These are phyloP conservation scores for Pinctada fucata DNA, from an alignment of 2,888 invertebrate genomes.

Conservation along the genomic window DNA sequence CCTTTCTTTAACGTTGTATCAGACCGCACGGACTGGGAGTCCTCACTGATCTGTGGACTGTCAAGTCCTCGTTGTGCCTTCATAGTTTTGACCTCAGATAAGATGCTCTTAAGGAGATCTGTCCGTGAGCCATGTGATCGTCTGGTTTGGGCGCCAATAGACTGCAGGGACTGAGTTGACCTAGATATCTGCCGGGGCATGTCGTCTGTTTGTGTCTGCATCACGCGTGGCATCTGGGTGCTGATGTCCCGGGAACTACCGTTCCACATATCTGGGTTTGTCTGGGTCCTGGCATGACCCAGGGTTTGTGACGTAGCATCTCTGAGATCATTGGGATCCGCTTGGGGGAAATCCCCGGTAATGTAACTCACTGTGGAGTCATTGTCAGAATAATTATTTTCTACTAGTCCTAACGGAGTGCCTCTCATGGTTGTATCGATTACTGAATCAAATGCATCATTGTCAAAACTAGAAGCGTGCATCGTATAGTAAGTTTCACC, in stretches of 20 bases:
- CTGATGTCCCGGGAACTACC: slow-evolving; percentile 34
- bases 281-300: slow-evolving; percentile 68
- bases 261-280: slow-evolving; percentile 53
- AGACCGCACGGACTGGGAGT: slow-evolving; percentile 56
- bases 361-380: slow-evolving; percentile 65
- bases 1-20: slow-evolving; percentile 61
- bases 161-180: slow-evolving; percentile 61
- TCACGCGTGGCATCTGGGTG: slow-evolving; percentile 49
- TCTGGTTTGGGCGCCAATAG: slow-evolving; percentile 66
- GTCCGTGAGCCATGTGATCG: slow-evolving; percentile 59
- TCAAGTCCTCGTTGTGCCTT: slow-evolving; percentile 65
- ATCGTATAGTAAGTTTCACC: slow-evolving; percentile 72
- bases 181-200: slow-evolving; percentile 38
- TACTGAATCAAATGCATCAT: slow-evolving; percentile 61
- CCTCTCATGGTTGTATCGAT: slow-evolving; percentile 58
- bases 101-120: slow-evolving; percentile 62
- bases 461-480: slow-evolving; percentile 72
- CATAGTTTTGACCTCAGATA: slow-evolving; percentile 68
- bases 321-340: slow-evolving; percentile 63
- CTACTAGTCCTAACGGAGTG: slow-evolving; percentile 58
- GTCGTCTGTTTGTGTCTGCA: slow-evolving; percentile 59
- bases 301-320: slow-evolving; percentile 67
- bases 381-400: slow-evolving; percentile 62
- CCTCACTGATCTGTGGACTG: slow-evolving; percentile 53
- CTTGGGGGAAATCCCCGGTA: slow-evolving; percentile 58